Conservation (phyloP, 2,888 invertebrate genomes). For the Schizaphis graminum region DNA sequence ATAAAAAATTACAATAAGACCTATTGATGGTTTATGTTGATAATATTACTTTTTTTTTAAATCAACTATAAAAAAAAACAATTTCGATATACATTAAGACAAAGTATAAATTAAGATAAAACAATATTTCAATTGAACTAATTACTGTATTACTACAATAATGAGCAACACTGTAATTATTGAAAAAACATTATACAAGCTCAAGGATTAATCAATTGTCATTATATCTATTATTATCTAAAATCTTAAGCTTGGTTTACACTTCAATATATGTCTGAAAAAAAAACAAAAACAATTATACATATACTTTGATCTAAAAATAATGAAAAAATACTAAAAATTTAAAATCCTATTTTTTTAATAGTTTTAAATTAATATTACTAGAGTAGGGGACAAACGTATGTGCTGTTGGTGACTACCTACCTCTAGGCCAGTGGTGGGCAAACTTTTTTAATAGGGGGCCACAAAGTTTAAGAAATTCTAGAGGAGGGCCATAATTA, state of each 20-base stretch:
- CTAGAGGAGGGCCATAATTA: too few species aligned
- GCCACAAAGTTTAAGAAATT: too few species aligned
- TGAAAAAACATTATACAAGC: slow-evolving; percentile 30
- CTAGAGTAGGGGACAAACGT: too few species aligned
- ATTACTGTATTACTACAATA: not conserved
- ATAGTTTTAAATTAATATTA: not conserved
- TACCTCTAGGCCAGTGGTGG: too few species aligned
- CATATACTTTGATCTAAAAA: not conserved
- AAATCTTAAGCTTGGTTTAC: slow-evolving; percentile 88
- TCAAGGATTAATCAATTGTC: not conserved
- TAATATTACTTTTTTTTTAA: not conserved
- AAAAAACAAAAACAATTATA: slow-evolving; percentile 69
- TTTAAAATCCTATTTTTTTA: not conserved
- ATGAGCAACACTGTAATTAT: not conserved
- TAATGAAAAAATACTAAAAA: not conserved
- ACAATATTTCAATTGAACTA: not conserved
- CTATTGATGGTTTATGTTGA: not conserved
- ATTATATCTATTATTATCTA: slow-evolving; percentile 69
- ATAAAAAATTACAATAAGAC: not conserved
- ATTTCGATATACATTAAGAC: not conserved
- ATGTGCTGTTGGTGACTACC: too few species aligned
- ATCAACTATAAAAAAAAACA: not conserved
- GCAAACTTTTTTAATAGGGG: too few species aligned
- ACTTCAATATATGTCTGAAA: slow-evolving; percentile 88
- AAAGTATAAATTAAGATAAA: slow-evolving; percentile 17